A percentile compares a stretch with the other conserved stretches of the same genome.
Evolutionary conservation across 2,888 invertebrate genomes (phyloP).

Genomic region (Limnephilus lunatus): DNA sequence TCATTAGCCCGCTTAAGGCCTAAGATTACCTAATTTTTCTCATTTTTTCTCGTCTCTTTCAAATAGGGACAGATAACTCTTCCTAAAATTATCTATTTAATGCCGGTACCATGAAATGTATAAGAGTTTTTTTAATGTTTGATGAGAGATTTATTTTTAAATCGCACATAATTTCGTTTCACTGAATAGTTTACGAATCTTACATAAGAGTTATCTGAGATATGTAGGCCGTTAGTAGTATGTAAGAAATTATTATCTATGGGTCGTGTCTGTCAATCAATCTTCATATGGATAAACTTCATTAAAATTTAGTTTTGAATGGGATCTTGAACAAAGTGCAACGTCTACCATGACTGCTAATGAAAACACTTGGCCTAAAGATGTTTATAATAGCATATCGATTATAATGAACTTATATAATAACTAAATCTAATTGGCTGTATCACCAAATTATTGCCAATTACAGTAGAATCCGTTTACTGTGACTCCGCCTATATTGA

Average conservation of each 20-base stretch:
- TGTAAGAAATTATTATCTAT: background rate
- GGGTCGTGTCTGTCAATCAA: background rate
- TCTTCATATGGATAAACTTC: background rate
- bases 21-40: no score
- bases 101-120: no score
- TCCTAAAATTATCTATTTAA: no score
- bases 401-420: background rate
- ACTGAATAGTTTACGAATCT: background rate
- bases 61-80: no score
- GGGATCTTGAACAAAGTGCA: background rate
- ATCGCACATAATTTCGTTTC: background rate
- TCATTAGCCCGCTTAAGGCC: no score
- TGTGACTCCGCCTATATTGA: no score
- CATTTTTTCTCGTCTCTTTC: no score
- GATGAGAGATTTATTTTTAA: background rate
- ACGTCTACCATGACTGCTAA: background rate
- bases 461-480: no score
- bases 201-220: background rate
- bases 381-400: background rate
- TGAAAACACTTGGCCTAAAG: background rate
- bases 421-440: background rate
- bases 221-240: background rate
- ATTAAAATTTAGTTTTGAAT: background rate
- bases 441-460: background rate
- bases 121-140: no score